A percentile compares a stretch with the other conserved stretches of the same genome.
phyloP scores from a whole-genome alignment of 23 tunicate species.

The Ascidia mentula region DNA sequence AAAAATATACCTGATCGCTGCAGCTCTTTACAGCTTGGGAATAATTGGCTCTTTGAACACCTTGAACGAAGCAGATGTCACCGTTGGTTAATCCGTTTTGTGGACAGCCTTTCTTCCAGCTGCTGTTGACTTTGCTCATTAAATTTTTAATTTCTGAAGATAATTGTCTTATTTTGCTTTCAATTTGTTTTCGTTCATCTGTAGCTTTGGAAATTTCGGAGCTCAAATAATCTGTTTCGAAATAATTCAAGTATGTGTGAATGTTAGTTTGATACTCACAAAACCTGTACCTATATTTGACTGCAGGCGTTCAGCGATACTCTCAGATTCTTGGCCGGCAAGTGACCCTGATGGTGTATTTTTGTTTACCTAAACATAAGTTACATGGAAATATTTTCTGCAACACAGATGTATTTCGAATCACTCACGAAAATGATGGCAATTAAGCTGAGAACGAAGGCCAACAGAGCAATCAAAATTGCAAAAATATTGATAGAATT shows the following conservation, averaged over 20 bases:
- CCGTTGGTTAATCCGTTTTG: slow-evolving; percentile 67
- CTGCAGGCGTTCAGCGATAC: neutral
- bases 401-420: neutral
- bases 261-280: neutral
- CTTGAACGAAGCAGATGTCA: slow-evolving; percentile 50
- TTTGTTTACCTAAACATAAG: neutral
- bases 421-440: neutral
- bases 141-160: neutral
- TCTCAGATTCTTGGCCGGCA: neutral
- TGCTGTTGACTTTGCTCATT: slow-evolving; percentile 4
- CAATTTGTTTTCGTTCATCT: neutral
- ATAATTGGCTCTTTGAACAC: slow-evolving; percentile 39
- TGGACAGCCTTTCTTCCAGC: slow-evolving; percentile 79
- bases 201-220: neutral
- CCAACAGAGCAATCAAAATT: neutral
- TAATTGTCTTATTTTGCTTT: neutral
- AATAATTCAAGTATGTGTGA: neutral
- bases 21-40: slow-evolving; percentile 43
- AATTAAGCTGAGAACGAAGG: neutral
- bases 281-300: neutral
- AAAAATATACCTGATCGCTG: slow-evolving; percentile 33
- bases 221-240: neutral
- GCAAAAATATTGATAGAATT: neutral
- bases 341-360: neutral
- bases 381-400: neutral